Evolutionary conservation across 2,888 invertebrate genomes (phyloP).

Genomic region (Archips crataeganus): DNA sequence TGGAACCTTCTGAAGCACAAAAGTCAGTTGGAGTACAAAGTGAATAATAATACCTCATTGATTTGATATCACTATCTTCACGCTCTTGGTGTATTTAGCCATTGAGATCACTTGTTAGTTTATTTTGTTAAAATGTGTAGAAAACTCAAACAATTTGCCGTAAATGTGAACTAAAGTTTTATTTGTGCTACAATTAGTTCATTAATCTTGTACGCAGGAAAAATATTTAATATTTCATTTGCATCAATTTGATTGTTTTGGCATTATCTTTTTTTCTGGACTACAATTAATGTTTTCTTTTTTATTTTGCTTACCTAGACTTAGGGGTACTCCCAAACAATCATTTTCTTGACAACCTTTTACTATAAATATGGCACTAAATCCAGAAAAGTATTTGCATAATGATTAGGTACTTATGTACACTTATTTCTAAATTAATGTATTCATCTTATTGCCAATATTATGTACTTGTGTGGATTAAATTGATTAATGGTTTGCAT

Average conservation of each 20-base stretch:
- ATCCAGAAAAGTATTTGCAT: no score
- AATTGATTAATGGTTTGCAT: no score
- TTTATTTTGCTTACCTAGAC: neutral
- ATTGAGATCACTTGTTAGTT: constrained; percentile 11
- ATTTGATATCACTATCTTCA: constrained; percentile 10
- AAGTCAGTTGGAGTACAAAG: constrained; percentile 31
- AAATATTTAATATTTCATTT: neutral
- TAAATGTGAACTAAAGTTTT: neutral
- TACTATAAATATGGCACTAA: no score
- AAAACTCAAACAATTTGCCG: neutral
- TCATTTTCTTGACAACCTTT: no score
- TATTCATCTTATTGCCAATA: no score
- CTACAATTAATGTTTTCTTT: neutral
- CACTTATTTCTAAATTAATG: no score
- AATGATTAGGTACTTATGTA: no score
- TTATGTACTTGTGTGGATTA: no score
- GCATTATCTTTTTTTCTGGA: no score
- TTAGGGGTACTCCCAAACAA: no score
- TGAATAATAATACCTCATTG: constrained; percentile 29
- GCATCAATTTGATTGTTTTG: no score
- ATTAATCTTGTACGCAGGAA: neutral
- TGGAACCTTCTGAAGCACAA: constrained; percentile 54
- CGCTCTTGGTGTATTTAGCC: no score
- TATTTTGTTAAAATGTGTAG: neutral
- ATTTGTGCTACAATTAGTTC: neutral